Evolutionary conservation across 2,888 invertebrate genomes (phyloP), one percentile per base, ranked within the genome.

Genomic region (Erynnis tages): DNA sequence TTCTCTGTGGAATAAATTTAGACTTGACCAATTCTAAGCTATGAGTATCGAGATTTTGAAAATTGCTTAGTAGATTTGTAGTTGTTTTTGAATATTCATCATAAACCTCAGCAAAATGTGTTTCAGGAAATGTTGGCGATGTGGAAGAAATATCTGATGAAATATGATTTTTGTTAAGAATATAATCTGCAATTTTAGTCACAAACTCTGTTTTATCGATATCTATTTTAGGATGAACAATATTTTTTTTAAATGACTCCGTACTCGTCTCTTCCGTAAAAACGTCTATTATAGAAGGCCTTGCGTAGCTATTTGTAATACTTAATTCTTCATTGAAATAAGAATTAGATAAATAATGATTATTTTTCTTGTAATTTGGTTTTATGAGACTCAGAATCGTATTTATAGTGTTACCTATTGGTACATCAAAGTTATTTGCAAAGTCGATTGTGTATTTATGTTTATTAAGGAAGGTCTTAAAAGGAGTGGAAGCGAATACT

Each of bases 1-100:
- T 47, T 13, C 14, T 45, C 16, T 29, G 14, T 16, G 19, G 19
- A 13, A 56, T 58, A 4, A 57, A 23, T 53, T 66, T 69, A 6
- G 54, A 61, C 61, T 65, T 67, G 1, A 66, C 43, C 8, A 64
- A 53, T 50, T 66, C 59, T 35, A 60, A 41, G 8, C 55, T 60
- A 13, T 61, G 58, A 27, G 53, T 46, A 52, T 66, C 56, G 35
- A 55, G 45, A 10, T 21, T 10, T 11, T 56, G 44, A 40, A 65
- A 56, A 32, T 59, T 47, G 21, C 57, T 34, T 14, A 10, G 16
- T 7, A 34, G 1, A 8, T 23, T 16, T 34, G 8, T 29, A 34
- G 27, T 57, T 3, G 49, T 54, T 13, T 54, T 50, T 10, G 17
- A 11, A 44, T 46, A 45, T 7, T 55, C 44, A 38, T 56, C 2